Conservation (phyloP, 2,113 vertebrate genomes). For the Stictonetta naevosa region DNA sequence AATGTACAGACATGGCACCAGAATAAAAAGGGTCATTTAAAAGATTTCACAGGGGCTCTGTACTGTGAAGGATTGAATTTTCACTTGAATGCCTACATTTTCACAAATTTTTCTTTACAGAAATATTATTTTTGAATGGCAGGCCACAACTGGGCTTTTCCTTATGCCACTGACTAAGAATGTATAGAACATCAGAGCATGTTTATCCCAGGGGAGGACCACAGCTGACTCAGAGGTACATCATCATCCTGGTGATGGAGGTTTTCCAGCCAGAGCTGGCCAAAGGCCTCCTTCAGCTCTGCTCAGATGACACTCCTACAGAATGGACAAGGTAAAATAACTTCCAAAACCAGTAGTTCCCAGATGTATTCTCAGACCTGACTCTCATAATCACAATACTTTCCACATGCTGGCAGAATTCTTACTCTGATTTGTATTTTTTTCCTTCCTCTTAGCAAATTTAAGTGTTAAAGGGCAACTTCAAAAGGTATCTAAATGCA, state of each 20-base stretch:
- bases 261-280: background rate
- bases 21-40: conserved; percentile 87
- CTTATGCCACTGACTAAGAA: conserved; percentile 67
- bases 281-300: background rate
- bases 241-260: background rate
- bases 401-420: background rate
- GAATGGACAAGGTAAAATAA: background rate
- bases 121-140: conserved; percentile 77
- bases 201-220: conserved; percentile 39
- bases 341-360: conserved; percentile 4
- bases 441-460: background rate
- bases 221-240: conserved; percentile 8
- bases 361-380: background rate
- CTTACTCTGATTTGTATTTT: background rate
- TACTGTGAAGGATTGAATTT: conserved; percentile 88
- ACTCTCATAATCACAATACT: background rate
- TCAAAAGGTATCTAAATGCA: background rate
- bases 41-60: conserved; percentile 81
- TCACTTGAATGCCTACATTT: conserved; percentile 85
- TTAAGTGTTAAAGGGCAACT: background rate
- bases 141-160: conserved; percentile 61
- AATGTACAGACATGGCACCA: conserved; percentile 77
- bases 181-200: conserved; percentile 62
- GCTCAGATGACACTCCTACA: background rate
- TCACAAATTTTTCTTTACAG: conserved; percentile 76